These are phyloP conservation scores for Stomorhina lunata DNA, from an alignment of 2,888 invertebrate genomes.

Conservation along the genomic window DNA sequence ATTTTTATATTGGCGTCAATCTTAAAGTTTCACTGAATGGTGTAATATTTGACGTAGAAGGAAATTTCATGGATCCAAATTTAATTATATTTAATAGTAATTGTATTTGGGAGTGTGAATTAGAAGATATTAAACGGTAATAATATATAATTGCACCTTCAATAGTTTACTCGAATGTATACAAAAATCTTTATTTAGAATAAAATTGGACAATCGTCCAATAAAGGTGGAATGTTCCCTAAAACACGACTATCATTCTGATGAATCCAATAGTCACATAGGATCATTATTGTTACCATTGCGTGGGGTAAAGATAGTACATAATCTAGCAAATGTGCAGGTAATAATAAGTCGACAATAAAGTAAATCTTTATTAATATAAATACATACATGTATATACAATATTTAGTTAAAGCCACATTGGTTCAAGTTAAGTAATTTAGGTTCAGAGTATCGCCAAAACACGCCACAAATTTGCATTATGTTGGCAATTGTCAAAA, in stretches of 20 bases:
- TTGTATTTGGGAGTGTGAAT: slow-evolving; percentile 89
- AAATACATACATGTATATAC: slow-evolving; percentile 70
- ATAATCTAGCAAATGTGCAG: slow-evolving; percentile 80
- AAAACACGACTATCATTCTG: slow-evolving; percentile 73
- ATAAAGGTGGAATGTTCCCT: slow-evolving; percentile 86
- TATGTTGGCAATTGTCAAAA: slow-evolving; percentile 83
- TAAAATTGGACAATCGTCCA: slow-evolving; percentile 87
- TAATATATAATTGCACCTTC: background rate
- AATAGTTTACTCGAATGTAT: no score
- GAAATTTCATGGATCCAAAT: slow-evolving; percentile 80
- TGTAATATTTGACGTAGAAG: slow-evolving; percentile 85
- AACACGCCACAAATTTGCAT: slow-evolving; percentile 84
- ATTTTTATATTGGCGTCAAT: slow-evolving; percentile 65
- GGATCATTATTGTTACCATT: slow-evolving; percentile 87
- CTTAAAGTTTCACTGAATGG: slow-evolving; percentile 84
- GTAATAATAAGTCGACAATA: slow-evolving; percentile 29
- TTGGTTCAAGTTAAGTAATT: slow-evolving; percentile 84
- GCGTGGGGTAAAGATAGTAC: slow-evolving; percentile 85
- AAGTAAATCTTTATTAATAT: background rate
- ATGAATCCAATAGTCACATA: slow-evolving; percentile 81
- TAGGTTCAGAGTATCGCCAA: slow-evolving; percentile 82
- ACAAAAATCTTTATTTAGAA: slow-evolving; percentile 81
- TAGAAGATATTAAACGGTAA: slow-evolving; percentile 85
- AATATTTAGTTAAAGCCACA: slow-evolving; percentile 80
- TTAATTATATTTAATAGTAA: slow-evolving; percentile 86